These are phyloP conservation scores for Dipus sagitta DNA, from an alignment of 2,797 vertebrate species.

Conservation along the genomic window DNA sequence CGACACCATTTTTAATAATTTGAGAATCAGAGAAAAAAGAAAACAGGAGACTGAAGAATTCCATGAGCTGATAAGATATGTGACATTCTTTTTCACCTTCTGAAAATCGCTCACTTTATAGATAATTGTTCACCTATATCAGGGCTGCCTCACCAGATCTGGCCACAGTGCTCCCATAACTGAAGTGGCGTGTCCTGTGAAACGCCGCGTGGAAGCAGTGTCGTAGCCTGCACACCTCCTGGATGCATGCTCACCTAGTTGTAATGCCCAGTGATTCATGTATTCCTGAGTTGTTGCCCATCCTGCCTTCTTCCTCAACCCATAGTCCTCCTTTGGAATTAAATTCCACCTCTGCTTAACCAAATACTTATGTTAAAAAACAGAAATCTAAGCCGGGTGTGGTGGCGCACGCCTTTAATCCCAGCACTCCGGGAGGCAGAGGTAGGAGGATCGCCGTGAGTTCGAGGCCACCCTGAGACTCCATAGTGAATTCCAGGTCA, in stretches of 20 bases:
- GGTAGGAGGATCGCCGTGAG: too few relatives aligned
- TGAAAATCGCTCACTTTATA: neutral
- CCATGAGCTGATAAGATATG: neutral
- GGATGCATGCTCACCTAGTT: neutral
- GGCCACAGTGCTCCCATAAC: neutral
- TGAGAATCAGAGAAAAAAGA: conserved; percentile 23
- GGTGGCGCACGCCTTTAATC: too few relatives aligned
- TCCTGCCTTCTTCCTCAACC: neutral
- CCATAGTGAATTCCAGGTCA: too few relatives aligned
- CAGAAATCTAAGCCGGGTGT: conserved; percentile 27
- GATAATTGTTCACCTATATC: neutral
- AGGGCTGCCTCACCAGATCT: neutral
- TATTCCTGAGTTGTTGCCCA: neutral
- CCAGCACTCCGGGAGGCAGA: too few relatives aligned
- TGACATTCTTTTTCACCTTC: neutral
- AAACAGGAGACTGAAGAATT: neutral
- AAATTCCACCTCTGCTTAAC: conserved; percentile 36
- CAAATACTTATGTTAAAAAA: neutral
- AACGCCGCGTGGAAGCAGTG: neutral
- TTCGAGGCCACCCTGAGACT: too few relatives aligned
- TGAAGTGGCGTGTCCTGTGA: neutral
- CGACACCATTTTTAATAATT: neutral
- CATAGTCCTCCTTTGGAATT: neutral
- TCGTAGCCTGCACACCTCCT: neutral
- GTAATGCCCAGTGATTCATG: neutral